These are phyloP conservation scores for Pseudorasbora parva DNA, from an alignment of 2,113 vertebrate genomes.

Conservation along the genomic window DNA sequence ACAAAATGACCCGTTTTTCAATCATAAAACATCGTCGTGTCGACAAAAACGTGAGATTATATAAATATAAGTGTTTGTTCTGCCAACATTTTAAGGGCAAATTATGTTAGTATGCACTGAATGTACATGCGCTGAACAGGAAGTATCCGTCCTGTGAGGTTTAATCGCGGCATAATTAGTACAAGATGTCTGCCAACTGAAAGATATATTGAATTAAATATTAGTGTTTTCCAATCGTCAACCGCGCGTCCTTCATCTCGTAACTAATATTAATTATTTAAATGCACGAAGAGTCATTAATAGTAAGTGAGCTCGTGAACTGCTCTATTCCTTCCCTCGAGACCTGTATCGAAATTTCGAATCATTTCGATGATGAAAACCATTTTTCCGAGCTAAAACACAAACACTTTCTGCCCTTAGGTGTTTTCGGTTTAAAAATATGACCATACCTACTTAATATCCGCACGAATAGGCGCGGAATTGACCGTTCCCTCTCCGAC, in stretches of 20 bases:
- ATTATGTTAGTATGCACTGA: not conserved
- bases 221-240: not conserved
- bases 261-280: not conserved
- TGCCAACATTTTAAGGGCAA: not conserved
- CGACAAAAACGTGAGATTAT: not conserved
- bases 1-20: not conserved
- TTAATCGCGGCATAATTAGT: constrained; percentile 38
- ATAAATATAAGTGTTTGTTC: not conserved
- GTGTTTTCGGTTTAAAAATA: not conserved
- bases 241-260: not conserved
- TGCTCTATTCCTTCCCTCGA: constrained; percentile 30
- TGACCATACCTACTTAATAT: constrained; percentile 47
- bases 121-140: constrained; percentile 26
- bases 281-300: not conserved
- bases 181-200: constrained; percentile 39
- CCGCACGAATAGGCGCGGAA: constrained; percentile 22
- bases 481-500: constrained; percentile 5
- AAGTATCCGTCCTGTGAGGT: constrained; percentile 43
- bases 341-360: not conserved
- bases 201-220: constrained; percentile 16
- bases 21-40: not conserved
- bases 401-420: not conserved
- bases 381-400: not conserved
- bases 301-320: constrained; percentile 3
- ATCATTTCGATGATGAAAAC: not conserved